These are phyloP conservation scores for Zaprionus ghesquierei DNA, from an alignment of 1,140 invertebrate species.

Conservation along the genomic window DNA sequence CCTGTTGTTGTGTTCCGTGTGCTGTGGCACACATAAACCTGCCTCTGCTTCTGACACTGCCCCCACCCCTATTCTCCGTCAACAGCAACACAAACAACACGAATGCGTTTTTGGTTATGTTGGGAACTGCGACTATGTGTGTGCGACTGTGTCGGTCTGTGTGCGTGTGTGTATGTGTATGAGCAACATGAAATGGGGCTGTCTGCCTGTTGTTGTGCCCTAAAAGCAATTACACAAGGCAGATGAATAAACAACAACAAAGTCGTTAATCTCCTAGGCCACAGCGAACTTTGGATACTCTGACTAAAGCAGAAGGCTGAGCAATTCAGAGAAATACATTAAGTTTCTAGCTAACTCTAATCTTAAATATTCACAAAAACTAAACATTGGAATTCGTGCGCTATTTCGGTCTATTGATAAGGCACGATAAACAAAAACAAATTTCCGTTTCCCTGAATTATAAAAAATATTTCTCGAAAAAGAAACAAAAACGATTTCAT, in stretches of 20 bases:
- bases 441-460: not conserved
- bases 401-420: not conserved
- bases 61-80: not conserved
- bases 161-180: not conserved
- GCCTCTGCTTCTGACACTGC: not conserved
- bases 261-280: not conserved
- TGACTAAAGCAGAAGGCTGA: constrained; percentile 2
- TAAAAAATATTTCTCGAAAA: not conserved
- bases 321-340: not conserved
- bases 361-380: not conserved
- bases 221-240: constrained; percentile 28
- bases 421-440: not conserved
- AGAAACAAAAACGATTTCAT: not conserved
- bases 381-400: not conserved
- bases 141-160: not conserved
- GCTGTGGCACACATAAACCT: not conserved
- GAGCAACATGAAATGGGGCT: constrained; percentile 22
- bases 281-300: constrained; percentile 15
- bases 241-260: constrained; percentile 30
- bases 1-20: constrained; percentile 66
- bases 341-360: not conserved
- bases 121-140: not conserved
- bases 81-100: constrained; percentile 8
- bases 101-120: not conserved
- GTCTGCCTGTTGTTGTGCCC: constrained; percentile 13